Evolutionary conservation across 2,888 invertebrate genomes (phyloP).

Genomic region (Drosophila aldrichi): DNA sequence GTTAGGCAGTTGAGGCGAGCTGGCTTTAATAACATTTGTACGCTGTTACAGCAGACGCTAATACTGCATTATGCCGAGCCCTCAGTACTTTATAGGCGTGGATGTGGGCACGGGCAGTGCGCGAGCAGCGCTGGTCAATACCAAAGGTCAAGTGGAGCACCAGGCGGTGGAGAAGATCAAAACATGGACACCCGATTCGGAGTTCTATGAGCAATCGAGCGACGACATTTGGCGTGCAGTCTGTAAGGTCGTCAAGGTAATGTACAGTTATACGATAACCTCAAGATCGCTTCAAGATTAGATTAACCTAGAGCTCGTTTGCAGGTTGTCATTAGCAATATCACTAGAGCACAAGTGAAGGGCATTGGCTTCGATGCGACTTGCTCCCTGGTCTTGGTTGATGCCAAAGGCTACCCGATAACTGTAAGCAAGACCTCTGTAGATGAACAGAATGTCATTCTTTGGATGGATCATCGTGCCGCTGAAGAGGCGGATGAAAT

Average conservation of each 20-base stretch:
- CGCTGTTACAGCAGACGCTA: slow-evolving; percentile 5
- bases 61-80: slow-evolving; percentile 63
- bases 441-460: slow-evolving; percentile 92
- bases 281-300: slow-evolving; percentile 36
- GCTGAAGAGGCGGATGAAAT: slow-evolving; percentile 92
- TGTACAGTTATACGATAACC: slow-evolving; percentile 48
- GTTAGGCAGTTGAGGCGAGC: slow-evolving; percentile 29
- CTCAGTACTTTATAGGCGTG: slow-evolving; percentile 91
- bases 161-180: slow-evolving; percentile 88
- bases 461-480: slow-evolving; percentile 98
- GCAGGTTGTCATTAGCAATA: slow-evolving; percentile 88
- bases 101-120: slow-evolving; percentile 98
- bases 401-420: slow-evolving; percentile 89
- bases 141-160: slow-evolving; percentile 89
- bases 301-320: slow-evolving; percentile 62
- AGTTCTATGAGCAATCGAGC: slow-evolving; percentile 96
- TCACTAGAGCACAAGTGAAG: slow-evolving; percentile 88
- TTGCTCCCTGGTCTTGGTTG: slow-evolving; percentile 95
- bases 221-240: slow-evolving; percentile 93
- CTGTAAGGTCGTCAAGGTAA: slow-evolving; percentile 90
- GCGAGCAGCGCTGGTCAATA: slow-evolving; percentile 92
- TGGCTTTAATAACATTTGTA: slow-evolving; percentile 64
- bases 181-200: slow-evolving; percentile 91
- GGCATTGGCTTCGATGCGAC: slow-evolving; percentile 98
- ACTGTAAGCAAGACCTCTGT: slow-evolving; percentile 89